These are phyloP conservation scores for Chrysochloris asiatica DNA, from an alignment of 2,113 vertebrate species.

Conservation along the genomic window DNA sequence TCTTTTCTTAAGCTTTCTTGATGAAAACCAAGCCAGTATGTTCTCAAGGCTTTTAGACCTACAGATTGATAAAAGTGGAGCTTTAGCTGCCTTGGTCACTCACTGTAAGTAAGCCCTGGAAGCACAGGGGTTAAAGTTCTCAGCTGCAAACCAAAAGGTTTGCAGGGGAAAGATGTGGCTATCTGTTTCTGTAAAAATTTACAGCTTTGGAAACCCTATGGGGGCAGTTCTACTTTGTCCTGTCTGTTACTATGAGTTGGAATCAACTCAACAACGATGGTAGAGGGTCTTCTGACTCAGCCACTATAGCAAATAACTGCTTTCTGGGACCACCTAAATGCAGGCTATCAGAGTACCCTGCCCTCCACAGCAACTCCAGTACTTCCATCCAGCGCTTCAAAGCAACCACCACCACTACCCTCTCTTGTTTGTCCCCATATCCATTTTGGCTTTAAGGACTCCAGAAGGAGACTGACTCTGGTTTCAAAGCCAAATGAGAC, in stretches of 20 bases:
- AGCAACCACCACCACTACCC: background rate
- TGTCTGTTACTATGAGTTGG: background rate
- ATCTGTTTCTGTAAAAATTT: background rate
- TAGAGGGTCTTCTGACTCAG: background rate
- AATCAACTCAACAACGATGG: background rate
- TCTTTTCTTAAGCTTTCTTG: background rate
- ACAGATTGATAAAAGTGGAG: background rate
- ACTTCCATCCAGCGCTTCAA: background rate
- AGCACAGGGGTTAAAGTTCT: background rate
- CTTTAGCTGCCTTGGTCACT: background rate
- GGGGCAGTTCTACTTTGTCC: background rate
- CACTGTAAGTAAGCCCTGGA: background rate
- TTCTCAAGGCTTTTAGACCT: background rate
- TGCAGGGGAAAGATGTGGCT: too few species aligned
- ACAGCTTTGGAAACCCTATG: background rate
- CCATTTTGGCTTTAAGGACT: background rate
- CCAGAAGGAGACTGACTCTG: background rate
- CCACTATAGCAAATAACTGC: background rate
- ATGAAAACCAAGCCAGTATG: background rate
- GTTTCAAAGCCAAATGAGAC: background rate
- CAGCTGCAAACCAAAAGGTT: background rate
- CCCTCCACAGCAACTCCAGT: background rate
- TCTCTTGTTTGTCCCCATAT: background rate
- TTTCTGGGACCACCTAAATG: background rate
- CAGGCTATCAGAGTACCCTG: background rate